Conservation (phyloP, 2,888 invertebrate species). For the Pollenia angustigena region DNA sequence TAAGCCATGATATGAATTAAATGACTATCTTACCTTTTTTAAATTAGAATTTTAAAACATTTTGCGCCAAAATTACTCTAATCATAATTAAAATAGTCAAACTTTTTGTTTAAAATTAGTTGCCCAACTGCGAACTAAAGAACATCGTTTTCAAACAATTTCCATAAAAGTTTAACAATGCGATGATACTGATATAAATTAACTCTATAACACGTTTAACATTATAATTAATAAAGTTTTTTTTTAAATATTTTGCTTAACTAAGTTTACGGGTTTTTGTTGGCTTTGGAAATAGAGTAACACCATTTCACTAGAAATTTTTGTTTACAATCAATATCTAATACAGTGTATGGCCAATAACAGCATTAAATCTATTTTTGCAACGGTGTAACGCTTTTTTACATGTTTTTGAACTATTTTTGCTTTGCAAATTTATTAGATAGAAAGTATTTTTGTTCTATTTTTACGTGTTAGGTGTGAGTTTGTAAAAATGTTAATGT, state of each 20-base stretch:
- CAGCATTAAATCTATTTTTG: no score
- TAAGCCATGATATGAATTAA: no score
- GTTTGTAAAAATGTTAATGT: neutral
- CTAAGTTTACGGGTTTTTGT: neutral
- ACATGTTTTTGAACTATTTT: neutral
- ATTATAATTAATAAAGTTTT: conserved; percentile 37
- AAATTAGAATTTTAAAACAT: no score
- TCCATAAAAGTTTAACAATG: conserved; percentile 12
- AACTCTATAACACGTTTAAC: conserved; percentile 16
- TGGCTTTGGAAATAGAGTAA: no score
- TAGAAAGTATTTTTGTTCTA: neutral
- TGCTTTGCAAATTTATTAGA: conserved; percentile 52
- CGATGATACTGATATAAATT: conserved; percentile 21
- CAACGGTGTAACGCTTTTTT: neutral
- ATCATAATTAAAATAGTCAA: no score
- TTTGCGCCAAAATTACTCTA: no score
- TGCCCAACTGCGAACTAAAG: neutral
- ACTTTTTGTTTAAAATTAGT: no score
- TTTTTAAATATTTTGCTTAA: neutral
- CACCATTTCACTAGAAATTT: no score
- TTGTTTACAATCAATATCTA: no score
- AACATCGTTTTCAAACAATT: conserved; percentile 1
- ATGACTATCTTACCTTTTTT: no score
- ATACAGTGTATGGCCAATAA: no score
- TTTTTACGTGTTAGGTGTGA: neutral